Conservation (phyloP, 2,113 vertebrate species). For the Cynocephalus volans region DNA sequence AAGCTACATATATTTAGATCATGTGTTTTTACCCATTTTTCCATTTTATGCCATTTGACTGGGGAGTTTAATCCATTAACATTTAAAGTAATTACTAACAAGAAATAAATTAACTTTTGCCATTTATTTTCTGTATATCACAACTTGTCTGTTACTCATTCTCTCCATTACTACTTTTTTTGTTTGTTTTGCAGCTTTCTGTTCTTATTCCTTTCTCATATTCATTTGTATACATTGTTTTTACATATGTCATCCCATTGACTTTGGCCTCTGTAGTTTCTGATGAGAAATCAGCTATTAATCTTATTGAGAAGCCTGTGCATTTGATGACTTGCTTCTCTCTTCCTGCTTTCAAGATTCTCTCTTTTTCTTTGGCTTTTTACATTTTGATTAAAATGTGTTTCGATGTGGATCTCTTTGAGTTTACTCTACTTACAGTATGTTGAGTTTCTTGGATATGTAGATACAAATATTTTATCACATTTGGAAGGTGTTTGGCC, state of each 20-base stretch:
- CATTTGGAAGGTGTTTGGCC: no score
- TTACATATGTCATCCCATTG: background rate
- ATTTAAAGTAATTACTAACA: background rate
- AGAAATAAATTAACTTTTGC: background rate
- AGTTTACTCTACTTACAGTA: no score
- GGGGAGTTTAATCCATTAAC: background rate
- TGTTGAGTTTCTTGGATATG: no score
- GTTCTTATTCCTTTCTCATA: no score
- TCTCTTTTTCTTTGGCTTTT: background rate
- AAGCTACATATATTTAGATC: background rate
- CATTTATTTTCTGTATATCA: background rate
- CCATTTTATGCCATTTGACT: background rate
- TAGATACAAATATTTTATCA: background rate
- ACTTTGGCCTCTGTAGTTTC: background rate
- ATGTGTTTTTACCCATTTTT: background rate
- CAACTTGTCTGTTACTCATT: background rate
- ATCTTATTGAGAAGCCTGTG: background rate
- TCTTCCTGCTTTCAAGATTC: background rate
- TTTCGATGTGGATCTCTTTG: background rate
- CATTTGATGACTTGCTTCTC: background rate
- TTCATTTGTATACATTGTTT: background rate
- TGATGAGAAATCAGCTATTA: background rate
- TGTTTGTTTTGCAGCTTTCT: background rate
- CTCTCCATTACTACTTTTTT: background rate
- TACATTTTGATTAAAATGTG: background rate